These are phyloP conservation scores for Chlorocebus sabaeus DNA, from an alignment of 2,113 vertebrate genomes.

Conservation along the genomic window DNA sequence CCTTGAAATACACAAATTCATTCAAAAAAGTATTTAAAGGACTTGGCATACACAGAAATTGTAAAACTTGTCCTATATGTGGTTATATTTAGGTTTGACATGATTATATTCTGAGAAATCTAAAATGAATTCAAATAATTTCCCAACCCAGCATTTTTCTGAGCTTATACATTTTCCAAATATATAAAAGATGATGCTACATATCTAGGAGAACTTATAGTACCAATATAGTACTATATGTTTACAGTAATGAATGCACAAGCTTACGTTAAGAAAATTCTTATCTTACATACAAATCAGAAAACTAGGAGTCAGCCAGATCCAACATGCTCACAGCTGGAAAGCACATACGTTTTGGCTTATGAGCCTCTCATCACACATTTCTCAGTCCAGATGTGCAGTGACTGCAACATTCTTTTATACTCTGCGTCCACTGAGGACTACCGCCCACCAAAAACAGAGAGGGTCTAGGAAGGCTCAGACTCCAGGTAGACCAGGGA, in stretches of 20 bases:
- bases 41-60: not conserved
- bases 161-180: conserved; percentile 27
- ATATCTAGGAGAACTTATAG: conserved; percentile 3
- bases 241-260: not conserved
- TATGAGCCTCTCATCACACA: not conserved
- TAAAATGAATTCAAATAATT: conserved; percentile 39
- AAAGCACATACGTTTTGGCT: not conserved
- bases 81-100: not conserved
- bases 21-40: not conserved
- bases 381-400: conserved; percentile 53
- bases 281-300: conserved; percentile 48
- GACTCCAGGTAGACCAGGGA: not conserved
- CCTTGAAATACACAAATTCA: not conserved
- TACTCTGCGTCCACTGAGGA: not conserved
- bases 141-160: conserved; percentile 28
- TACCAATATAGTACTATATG: not conserved
- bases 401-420: not conserved
- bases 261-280: conserved; percentile 22
- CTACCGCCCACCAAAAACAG: not conserved
- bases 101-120: conserved; percentile 41
- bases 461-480: not conserved
- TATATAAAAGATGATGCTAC: not conserved
- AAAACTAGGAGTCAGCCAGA: not conserved
- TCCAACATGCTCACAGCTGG: conserved; percentile 24
- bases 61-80: not conserved